A percentile compares a stretch with the other conserved stretches of the same genome.
Conservation (phyloP, 2,797 vertebrate genomes). For the Microhierax caerulescens region DNA sequence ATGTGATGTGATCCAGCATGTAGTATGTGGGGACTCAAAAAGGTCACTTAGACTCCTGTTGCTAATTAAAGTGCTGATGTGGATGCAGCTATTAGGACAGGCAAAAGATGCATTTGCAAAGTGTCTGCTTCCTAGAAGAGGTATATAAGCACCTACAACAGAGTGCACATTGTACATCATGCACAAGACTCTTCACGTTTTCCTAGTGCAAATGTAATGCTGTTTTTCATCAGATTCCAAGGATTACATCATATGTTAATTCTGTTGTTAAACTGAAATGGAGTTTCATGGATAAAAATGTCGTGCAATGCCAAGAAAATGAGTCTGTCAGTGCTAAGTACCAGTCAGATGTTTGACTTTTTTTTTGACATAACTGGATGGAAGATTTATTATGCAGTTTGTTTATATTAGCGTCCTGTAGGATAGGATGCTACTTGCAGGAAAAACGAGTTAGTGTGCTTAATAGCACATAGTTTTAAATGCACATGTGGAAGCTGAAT, state of each 20-base stretch:
- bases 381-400: not conserved
- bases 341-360: not conserved
- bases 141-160: not conserved
- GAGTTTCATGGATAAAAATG: not conserved
- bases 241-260: not conserved
- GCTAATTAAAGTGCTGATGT: not conserved
- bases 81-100: not conserved
- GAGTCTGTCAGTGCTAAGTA: not conserved
- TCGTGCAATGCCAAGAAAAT: not conserved
- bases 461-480: not conserved
- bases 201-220: not conserved
- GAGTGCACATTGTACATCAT: not conserved
- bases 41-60: not conserved
- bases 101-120: not conserved
- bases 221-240: not conserved
- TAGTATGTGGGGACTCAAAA: not conserved
- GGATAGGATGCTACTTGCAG: not conserved
- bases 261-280: not conserved
- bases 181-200: not conserved
- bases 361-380: not conserved
- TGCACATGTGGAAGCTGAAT: not conserved
- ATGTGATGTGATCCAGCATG: not conserved
- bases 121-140: not conserved
- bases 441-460: not conserved
- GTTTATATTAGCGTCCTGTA: not conserved